Base-by-base conservation (phyloP, 2,113 vertebrate genomes). In the Anarrhichthys ocellatus region DNA sequence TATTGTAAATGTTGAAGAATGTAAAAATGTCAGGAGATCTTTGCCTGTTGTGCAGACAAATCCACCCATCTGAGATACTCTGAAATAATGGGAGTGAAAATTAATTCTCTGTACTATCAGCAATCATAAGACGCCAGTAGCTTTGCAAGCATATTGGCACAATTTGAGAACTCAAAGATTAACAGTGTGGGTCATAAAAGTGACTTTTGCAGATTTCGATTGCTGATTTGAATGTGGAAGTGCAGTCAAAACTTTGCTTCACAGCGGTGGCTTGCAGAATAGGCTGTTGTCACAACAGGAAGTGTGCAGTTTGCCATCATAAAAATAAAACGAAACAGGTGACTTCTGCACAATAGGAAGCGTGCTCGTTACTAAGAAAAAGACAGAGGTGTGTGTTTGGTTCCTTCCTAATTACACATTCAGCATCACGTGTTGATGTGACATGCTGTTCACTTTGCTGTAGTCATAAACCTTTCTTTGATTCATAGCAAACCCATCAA, bases 221-320 rank as follows among this genome's bases (percentile, higher is more conserved):
- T 6, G 42, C 40, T 61, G 56, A 13, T 62, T 40, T 73, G 27
- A 81, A 73, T 20, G 67, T 29, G 32, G 69, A 70, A 50, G 15
- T 67, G 48, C 15, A 50, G 38, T 9, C 36, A 34, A 11, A 48
- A 48, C 29, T 24, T 73, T 9, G 59, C 9, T 1, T 54, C 2
- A 62, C 13, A 38, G 56, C 20, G 2, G 38, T 6, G 15, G 22
- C 40, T 65, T 46, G 46, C 36, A 56, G 50, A 52, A 75, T 22
- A 9, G 14, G 9, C 13, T 34, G 32, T 15, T 64, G 36, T 40
- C 42, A 32, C 50, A 73, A 84, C 54, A 86, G 81, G 81, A 87
- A 87, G 70, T 63, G 24, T 75, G 78, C 44, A 32, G 29, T 44
- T 68, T 34, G 9, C 5, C 56, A 36, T 52, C 29, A 20, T 14